Evolutionary conservation across 1,140 invertebrate species (phyloP).

Genomic region (Zaprionus kolodkinae): DNA sequence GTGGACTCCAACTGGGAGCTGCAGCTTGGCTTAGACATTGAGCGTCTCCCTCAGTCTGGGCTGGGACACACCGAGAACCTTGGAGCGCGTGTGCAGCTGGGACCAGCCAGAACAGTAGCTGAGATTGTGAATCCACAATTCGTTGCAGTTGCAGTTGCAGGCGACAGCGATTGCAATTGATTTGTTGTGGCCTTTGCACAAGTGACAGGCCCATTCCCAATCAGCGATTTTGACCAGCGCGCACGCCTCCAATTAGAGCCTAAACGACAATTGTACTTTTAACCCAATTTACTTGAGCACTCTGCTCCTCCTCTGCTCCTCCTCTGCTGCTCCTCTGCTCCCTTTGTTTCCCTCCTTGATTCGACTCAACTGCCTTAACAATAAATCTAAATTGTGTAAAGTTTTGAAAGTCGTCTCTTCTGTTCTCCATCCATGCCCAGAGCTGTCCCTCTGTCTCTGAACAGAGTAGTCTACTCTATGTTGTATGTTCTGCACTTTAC

Average conservation of each 20-base stretch:
- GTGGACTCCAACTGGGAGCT: conserved; percentile 29
- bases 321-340: too few relatives aligned
- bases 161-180: conserved; percentile 57
- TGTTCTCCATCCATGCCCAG: conserved; percentile 4
- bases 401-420: conserved; percentile 45
- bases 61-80: conserved; percentile 15
- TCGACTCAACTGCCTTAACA: conserved; percentile 54
- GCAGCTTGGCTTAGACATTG: conserved; percentile 25
- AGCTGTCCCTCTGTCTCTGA: conserved; percentile 2
- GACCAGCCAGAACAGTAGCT: conserved; percentile 62
- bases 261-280: conserved; percentile 82
- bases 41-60: conserved; percentile 2
- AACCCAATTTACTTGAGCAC: conserved; percentile 70
- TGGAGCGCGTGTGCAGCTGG: conserved; percentile 22
- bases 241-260: conserved; percentile 80
- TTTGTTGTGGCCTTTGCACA: conserved; percentile 75
- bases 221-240: conserved; percentile 64
- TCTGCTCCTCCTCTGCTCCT: conserved; percentile 6
- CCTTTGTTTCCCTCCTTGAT: conserved; percentile 39
- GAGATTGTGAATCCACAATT: conserved; percentile 40
- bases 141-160: conserved; percentile 5
- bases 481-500: not conserved
- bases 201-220: conserved; percentile 75
- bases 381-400: conserved; percentile 76
- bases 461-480: not conserved